phyloP scores from a whole-genome alignment of 2,113 vertebrate genomes.

The Oryzias javanicus region DNA sequence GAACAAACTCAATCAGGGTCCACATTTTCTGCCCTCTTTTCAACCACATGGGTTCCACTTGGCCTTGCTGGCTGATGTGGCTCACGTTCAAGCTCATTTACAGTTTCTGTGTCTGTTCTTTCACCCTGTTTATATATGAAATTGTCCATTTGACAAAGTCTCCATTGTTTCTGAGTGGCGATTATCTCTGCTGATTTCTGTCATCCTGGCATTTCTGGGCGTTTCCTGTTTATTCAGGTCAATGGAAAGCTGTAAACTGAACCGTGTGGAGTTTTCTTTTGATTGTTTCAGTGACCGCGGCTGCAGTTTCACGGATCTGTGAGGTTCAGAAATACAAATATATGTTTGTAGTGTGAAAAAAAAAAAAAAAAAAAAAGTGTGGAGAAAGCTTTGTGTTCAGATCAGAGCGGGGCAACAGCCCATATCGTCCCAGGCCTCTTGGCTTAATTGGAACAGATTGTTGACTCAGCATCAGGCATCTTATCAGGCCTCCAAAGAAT shows the following conservation, averaged over 20 bases:
- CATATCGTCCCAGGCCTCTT: slow-evolving; percentile 52
- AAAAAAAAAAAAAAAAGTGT: background rate
- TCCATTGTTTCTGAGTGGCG: slow-evolving; percentile 49
- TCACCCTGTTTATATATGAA: slow-evolving; percentile 48
- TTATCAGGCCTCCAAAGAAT: slow-evolving; percentile 55
- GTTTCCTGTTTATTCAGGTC: slow-evolving; percentile 63
- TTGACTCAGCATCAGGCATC: slow-evolving; percentile 50
- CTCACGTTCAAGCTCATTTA: background rate
- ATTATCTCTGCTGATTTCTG: slow-evolving; percentile 59
- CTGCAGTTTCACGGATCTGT: slow-evolving; percentile 19
- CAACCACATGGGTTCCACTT: no score
- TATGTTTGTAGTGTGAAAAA: slow-evolving; percentile 8
- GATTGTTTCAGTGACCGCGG: slow-evolving; percentile 37
- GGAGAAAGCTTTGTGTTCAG: slow-evolving; percentile 2
- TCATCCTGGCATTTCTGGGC: slow-evolving; percentile 26
- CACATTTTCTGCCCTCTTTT: no score
- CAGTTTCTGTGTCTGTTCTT: background rate
- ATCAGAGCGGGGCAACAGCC: slow-evolving; percentile 61
- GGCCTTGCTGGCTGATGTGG: no score
- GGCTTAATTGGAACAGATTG: slow-evolving; percentile 66
- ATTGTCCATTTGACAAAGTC: slow-evolving; percentile 55
- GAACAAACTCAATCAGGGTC: no score
- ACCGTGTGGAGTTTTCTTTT: slow-evolving; percentile 24
- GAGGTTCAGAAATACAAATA: slow-evolving; percentile 28
- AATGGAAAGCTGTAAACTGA: slow-evolving; percentile 40